These are phyloP conservation scores for Andrena camellia DNA, from an alignment of 2,888 invertebrate genomes.

Conservation along the genomic window DNA sequence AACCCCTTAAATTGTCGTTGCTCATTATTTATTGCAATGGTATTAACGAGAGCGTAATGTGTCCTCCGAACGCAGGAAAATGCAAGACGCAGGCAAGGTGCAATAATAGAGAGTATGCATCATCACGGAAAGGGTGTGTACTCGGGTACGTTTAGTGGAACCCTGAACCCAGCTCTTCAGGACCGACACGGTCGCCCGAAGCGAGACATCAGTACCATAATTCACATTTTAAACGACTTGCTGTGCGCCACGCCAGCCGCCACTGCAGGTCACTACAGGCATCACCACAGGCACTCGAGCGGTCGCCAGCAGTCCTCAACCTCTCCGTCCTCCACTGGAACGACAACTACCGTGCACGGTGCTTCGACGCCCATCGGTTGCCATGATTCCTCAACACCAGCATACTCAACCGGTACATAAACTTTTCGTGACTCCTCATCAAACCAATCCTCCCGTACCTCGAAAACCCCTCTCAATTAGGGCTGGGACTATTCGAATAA, in stretches of 20 bases:
- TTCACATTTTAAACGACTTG: constrained; percentile 97
- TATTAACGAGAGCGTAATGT: not conserved
- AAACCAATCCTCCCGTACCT: no score
- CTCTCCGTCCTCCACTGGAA: constrained; percentile 59
- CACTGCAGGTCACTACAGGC: constrained; percentile 81
- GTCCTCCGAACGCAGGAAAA: constrained; percentile 78
- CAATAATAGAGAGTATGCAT: constrained; percentile 96
- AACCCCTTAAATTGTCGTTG: no score
- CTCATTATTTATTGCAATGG: not conserved
- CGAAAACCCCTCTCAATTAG: no score
- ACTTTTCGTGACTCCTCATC: not conserved
- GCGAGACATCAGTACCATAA: constrained; percentile 97
- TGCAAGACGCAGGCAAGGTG: constrained; percentile 88
- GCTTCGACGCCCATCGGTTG: constrained; percentile 59
- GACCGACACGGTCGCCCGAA: constrained; percentile 96
- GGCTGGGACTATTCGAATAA: no score
- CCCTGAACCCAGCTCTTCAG: constrained; percentile 96
- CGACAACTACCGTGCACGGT: constrained; percentile 51
- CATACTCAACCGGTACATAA: constrained; percentile 76
- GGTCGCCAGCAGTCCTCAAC: constrained; percentile 77
- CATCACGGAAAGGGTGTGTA: constrained; percentile 98
- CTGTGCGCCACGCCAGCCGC: constrained; percentile 93
- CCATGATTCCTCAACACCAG: constrained; percentile 71
- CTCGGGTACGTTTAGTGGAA: constrained; percentile 98
- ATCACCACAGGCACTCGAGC: constrained; percentile 81